Base-by-base conservation (phyloP, 2,113 vertebrate genomes). In the Cebidichthys violaceus region DNA sequence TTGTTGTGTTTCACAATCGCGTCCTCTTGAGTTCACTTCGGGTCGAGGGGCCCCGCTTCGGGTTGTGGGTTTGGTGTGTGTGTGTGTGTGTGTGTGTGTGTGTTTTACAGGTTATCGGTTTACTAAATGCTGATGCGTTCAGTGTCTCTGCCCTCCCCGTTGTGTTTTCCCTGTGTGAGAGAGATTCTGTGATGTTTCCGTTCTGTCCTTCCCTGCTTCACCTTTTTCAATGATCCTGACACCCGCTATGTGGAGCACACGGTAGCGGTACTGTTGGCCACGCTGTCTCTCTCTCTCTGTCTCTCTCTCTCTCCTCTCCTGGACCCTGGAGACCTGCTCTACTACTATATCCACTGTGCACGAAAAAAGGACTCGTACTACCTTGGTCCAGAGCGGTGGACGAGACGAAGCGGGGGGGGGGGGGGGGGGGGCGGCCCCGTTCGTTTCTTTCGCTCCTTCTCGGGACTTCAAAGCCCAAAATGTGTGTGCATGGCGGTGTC, bases 191-290 rank as follows among this genome's bases (percentile, higher is more conserved):
- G 76, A 83, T 76, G n/a, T 87, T 2, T 86, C 57, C 27, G 69
- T 79, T 86, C 43, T 33, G 66, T 86, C 77, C 70, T 83, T 69
- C 64, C 64, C 57, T 75, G 84, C 85, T 88, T 80, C 75, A 71
- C 90, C 87, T 93, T 94, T 94, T 90, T 90, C 90, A 88, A 86
- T 94, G 91, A 93, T 94, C 83, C 76, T 90, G 93, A 90, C 89
- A 75, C 87, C 87, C 87, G 87, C 88, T 79, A 45, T 33, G 55
- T 6, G 50, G 72, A 70, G 73, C 75, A 52, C 71, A 69, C n/a
- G 1, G 54, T 55, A 37, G n/a, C n/a, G n/a, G n/a, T 84, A 66
- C 71, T 68, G 76, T 67, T 70, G 45, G 66, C 64, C 54, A 18
- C 29, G 13, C 33, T n/a, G n/a, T n/a, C n/a, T n/a, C n/a, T n/a